Evolutionary conservation across 2,888 invertebrate genomes (phyloP), one percentile per base, ranked within the genome.

Genomic region (Drosophila infuscata): DNA sequence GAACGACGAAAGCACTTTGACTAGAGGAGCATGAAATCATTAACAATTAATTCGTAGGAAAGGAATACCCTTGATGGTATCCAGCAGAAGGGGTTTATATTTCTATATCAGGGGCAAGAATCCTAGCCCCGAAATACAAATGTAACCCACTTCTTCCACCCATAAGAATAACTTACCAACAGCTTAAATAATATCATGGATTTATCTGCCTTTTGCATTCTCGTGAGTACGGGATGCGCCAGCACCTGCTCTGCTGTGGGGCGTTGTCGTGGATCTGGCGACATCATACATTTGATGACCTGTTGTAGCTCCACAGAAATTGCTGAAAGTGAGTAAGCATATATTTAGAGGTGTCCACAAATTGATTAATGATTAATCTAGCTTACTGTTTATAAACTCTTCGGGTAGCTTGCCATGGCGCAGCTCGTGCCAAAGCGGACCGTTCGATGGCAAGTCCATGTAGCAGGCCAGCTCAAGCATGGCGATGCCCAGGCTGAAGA

Each of bases 401-500:
- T 94, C 93, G 3, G 95, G 95, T 32, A 95, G 91, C 3, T 93
- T 90, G n/a, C 95, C 94, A 56, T 93, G 93, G 29, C 96, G 91
- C 32, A 96, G 91, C 59, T 94, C 92, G 81, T 96, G 96, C 97
- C 97, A 97, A 33, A 95, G 92, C 0, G 94, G 94, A 1, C 96
- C 96, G 79, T 95, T 94, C 48, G 94, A 93, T 0, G 97, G 97
- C 65, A 97, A 92, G 78, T 96, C 95, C 70, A 96, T 94, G 92
- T 96, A 96, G 77, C 95, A 95, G 1, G 96, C 95, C 49, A 97
- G 89, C 91, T 97, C 96, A 59, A 97, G 91, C 74, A 96, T 94
- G 6, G 95, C 95, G 78, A 97, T 95, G 5, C 96, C 97, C 54
- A 97, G 92, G 85, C 96, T 95, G 90, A 96, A 96, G 52, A 97